These are phyloP conservation scores for Baryphthengus martii DNA, from an alignment of 2,113 vertebrate genomes.

Conservation along the genomic window DNA sequence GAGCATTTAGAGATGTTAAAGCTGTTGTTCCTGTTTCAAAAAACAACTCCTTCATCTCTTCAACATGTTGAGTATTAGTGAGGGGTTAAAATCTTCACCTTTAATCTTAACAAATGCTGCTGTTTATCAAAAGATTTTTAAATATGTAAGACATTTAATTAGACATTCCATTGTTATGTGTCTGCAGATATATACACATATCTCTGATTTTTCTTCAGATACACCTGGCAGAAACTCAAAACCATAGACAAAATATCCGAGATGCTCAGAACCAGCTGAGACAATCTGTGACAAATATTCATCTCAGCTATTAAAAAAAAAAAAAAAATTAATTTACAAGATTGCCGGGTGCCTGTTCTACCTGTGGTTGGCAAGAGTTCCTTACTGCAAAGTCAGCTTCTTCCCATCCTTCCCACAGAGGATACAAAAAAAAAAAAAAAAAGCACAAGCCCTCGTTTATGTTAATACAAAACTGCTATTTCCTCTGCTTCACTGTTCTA, in stretches of 20 bases:
- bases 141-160: background rate
- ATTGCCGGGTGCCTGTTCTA: background rate
- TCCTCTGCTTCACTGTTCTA: background rate
- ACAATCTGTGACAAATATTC: background rate
- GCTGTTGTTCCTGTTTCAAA: background rate
- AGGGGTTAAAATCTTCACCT: accelerated
- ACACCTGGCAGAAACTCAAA: background rate
- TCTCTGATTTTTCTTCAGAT: background rate
- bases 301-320: background rate
- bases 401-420: background rate
- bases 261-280: background rate
- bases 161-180: background rate
- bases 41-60: background rate
- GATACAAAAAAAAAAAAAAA: no score
- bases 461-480: background rate
- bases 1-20: background rate
- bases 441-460: background rate
- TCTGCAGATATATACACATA: background rate
- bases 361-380: background rate
- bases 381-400: background rate
- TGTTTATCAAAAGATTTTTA: background rate
- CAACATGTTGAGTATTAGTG: background rate
- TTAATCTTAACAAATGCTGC: background rate
- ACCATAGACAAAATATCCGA: background rate
- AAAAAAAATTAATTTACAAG: background rate